Evolutionary conservation across 2,888 invertebrate genomes (phyloP).

Genomic region (Drosophila tripunctata): DNA sequence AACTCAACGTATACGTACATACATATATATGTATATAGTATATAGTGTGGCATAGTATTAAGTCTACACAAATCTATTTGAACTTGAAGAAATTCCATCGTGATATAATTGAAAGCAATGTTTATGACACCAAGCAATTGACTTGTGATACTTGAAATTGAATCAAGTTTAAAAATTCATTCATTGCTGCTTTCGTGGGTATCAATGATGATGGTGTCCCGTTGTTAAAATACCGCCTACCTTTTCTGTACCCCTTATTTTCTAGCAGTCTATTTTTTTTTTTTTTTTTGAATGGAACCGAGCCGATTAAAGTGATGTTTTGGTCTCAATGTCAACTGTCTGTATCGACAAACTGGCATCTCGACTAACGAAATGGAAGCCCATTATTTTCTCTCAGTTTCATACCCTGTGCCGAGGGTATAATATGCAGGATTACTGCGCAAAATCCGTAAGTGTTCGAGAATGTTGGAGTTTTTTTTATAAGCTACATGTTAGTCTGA

Average conservation of each 20-base stretch:
- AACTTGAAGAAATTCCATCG: not conserved
- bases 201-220: not conserved
- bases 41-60: too few relatives aligned
- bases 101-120: not conserved
- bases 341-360: conserved; percentile 3
- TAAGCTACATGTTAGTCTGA: too few relatives aligned
- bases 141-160: conserved; percentile 6
- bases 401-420: not conserved
- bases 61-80: not conserved
- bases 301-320: conserved; percentile 23
- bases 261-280: too few relatives aligned
- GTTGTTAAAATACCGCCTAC: not conserved
- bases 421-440: too few relatives aligned
- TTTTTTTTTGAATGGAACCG: not conserved
- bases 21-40: not conserved
- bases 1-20: not conserved
- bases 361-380: not conserved
- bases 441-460: too few relatives aligned
- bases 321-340: conserved; percentile 20
- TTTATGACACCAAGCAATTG: conserved; percentile 16
- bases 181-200: not conserved
- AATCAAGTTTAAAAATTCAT: conserved; percentile 11
- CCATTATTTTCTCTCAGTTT: not conserved
- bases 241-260: not conserved
- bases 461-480: too few relatives aligned